phyloP scores from a whole-genome alignment of 53 echinoderm and acorn worm species.

The Mesocentrotus franciscanus region DNA sequence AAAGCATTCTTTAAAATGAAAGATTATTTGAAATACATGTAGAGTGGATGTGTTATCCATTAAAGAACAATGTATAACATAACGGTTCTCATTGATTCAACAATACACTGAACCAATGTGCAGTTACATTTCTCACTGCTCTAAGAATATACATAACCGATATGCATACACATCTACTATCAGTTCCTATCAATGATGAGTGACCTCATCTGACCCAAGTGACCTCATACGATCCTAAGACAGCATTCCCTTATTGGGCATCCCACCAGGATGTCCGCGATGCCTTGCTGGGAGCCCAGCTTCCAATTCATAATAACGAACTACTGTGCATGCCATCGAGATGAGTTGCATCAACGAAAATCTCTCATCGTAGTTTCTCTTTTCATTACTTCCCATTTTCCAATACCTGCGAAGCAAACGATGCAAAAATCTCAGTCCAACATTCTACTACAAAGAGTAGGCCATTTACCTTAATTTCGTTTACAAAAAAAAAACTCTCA shows the following conservation, averaged over 20 bases:
- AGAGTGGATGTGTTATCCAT: too few species aligned
- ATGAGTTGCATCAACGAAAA: background rate
- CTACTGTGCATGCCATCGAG: background rate
- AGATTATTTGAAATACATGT: too few species aligned
- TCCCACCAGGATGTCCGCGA: background rate
- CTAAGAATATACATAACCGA: background rate
- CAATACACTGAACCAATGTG: background rate
- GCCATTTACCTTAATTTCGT: background rate
- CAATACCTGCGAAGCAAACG: background rate
- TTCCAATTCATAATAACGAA: background rate
- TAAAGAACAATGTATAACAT: too few species aligned
- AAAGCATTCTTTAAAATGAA: too few species aligned
- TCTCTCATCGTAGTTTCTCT: background rate
- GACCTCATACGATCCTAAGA: background rate
- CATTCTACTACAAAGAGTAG: background rate
- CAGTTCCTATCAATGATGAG: background rate
- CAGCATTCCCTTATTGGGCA: background rate
- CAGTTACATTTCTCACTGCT: too few species aligned
- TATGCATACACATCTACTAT: background rate
- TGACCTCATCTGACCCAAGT: background rate
- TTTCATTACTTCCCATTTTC: background rate
- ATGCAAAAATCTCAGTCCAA: background rate
- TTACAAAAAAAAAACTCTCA: background rate
- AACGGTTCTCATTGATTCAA: too few species aligned
- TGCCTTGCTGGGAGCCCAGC: constrained; percentile 1